Percentiles rank a stretch among this genome's conserved stretches.
Conservation (phyloP, 1,140 invertebrate genomes). For the Drosophila grimshawi region DNA sequence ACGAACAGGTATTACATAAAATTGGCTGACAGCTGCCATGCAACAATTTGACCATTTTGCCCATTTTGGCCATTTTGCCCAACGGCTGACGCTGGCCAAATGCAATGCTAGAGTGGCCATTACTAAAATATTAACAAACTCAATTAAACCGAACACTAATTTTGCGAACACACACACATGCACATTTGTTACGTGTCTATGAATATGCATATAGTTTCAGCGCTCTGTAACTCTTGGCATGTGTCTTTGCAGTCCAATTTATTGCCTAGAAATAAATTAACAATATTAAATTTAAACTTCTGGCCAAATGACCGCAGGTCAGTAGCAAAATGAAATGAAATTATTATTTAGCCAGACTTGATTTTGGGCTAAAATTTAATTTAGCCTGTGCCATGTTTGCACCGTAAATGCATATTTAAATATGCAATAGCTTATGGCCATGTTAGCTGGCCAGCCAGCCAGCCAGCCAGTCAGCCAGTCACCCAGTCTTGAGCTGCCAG, state of each 20-base stretch:
- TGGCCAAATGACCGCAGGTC: slow-evolving; percentile 62
- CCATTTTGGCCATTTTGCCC: slow-evolving; percentile 37
- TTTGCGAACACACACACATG: slow-evolving; percentile 40
- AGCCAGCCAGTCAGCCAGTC: slow-evolving; percentile 11
- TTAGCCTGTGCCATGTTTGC: slow-evolving; percentile 66
- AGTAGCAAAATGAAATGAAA: slow-evolving; percentile 63
- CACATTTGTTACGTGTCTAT: slow-evolving; percentile 68
- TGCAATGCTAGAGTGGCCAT: slow-evolving; percentile 62
- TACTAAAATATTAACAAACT: slow-evolving; percentile 82
- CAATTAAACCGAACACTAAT: slow-evolving; percentile 80
- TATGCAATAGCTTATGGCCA: slow-evolving; percentile 44
- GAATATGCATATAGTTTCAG: slow-evolving; percentile 53
- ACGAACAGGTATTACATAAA: slow-evolving; percentile 55
- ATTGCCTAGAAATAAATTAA: slow-evolving; percentile 78
- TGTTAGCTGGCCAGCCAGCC: slow-evolving; percentile 39
- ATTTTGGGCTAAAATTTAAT: slow-evolving; percentile 54
- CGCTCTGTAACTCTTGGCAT: slow-evolving; percentile 29
- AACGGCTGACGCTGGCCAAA: slow-evolving; percentile 29
- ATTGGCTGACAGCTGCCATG: slow-evolving; percentile 76
- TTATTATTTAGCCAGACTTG: slow-evolving; percentile 56
- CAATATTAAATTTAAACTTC: slow-evolving; percentile 81
- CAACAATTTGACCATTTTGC: slow-evolving; percentile 57
- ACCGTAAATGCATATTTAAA: slow-evolving; percentile 70
- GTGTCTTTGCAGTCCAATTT: slow-evolving; percentile 78
- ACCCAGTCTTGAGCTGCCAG: slow-evolving; percentile 50